Evolutionary conservation across 2,113 vertebrate genomes (phyloP), one percentile per base, ranked within the genome.

Genomic region (Mus pahari): DNA sequence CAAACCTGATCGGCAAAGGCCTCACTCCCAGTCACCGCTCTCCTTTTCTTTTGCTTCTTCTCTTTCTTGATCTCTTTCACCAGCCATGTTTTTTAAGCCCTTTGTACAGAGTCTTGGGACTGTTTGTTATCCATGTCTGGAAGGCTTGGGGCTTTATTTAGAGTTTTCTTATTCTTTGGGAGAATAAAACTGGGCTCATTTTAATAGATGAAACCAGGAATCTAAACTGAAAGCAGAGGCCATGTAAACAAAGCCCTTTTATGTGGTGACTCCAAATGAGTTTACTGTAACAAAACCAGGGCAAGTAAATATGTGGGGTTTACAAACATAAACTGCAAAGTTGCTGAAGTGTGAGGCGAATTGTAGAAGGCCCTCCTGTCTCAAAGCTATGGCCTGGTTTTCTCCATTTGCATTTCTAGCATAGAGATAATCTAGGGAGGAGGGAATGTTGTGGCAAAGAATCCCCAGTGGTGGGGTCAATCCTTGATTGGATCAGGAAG

Each of bases 221-320:
- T 98, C 97, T 96, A 97, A 97, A 97, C 97, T 86, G 97, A 96
- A 97, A 97, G 97, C 95, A 97, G 96, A 97, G 97, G 92, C 94
- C 75, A 60, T 92, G 95, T 96, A 98, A 98, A 98, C 96, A 97
- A 94, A 97, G 86, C 79, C 87, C 96, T 98, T 98, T 97, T 86
- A 97, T 97, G 97, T 97, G 97, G 97, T 92, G 96, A 89, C 96
- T 97, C 95, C 82, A 96, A 97, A 97, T 97, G 96, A 97, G 96
- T 98, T 97, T 97, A 97, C 97, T 96, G 96, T 97, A 97, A 94
- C 96, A 90, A 90, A 98, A 97, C 97, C 97, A 97, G 97, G 94
- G 96, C 97, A 96, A 94, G 97, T 96, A 97, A 97, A 98, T 97
- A 97, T 93, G 92, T 96, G 97, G 96, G 97, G 97, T 97, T 97